Conservation (phyloP, 1,140 invertebrate genomes). For the Eufriesea mexicana region DNA sequence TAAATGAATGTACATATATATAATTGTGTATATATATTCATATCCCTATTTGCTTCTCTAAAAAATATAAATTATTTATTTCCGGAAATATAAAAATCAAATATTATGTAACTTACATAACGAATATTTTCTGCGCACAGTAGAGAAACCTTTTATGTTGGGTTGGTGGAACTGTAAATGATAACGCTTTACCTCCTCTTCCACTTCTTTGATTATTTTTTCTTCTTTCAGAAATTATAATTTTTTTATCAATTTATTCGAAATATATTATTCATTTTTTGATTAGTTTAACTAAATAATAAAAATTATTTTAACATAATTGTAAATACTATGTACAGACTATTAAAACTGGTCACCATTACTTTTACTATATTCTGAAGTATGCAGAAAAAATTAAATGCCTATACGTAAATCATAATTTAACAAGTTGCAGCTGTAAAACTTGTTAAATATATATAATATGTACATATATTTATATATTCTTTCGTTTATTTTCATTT, state of each 20-base stretch:
- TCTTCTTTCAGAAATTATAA: constrained; percentile 2
- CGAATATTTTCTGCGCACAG: not conserved
- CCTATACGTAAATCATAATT: not conserved
- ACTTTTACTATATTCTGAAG: not conserved
- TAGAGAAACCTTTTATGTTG: constrained; percentile 7
- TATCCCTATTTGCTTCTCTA: not conserved
- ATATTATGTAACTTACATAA: constrained; percentile 3
- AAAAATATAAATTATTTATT: not conserved
- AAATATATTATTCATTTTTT: not conserved
- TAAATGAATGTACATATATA: not conserved
- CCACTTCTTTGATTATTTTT: not conserved
- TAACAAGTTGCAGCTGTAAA: not conserved
- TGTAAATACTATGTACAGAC: not conserved
- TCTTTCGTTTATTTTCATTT: not conserved
- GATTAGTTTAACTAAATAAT: not conserved
- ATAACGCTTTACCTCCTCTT: not conserved
- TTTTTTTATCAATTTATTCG: not conserved
- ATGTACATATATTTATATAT: not conserved
- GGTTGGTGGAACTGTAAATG: not conserved
- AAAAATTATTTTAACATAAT: not conserved
- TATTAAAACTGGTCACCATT: not conserved
- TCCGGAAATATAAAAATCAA: not conserved
- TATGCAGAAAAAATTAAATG: not conserved
- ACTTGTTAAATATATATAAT: not conserved
- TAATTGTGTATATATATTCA: not conserved